Evolutionary conservation across 2,888 invertebrate genomes (phyloP).

Genomic region (Siphonodentalium dalli): DNA sequence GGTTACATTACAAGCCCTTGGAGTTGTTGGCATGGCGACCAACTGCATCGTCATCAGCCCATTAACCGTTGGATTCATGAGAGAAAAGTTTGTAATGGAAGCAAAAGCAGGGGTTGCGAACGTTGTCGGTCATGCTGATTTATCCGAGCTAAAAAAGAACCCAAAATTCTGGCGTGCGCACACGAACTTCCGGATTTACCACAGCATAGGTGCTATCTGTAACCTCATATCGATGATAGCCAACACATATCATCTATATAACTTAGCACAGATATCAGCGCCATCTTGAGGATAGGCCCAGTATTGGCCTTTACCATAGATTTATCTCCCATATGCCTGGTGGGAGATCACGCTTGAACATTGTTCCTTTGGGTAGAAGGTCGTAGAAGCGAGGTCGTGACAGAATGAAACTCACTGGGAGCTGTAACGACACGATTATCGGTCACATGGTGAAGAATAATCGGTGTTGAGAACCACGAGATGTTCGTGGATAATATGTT

Average conservation of each 20-base stretch:
- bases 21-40: constrained; percentile 20
- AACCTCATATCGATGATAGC: constrained; percentile 23
- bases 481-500: no score
- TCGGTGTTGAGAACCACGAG: no score
- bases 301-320: no score
- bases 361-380: no score
- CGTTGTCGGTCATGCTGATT: constrained; percentile 31
- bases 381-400: no score
- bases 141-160: constrained; percentile 29
- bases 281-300: no score
- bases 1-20: constrained; percentile 15
- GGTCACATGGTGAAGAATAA: no score
- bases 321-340: no score
- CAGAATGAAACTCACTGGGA: no score
- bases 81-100: constrained; percentile 29
- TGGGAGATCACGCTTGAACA: no score
- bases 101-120: constrained; percentile 29
- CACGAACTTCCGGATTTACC: constrained; percentile 28
- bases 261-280: no score
- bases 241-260: constrained; percentile 29
- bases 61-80: constrained; percentile 31
- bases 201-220: constrained; percentile 25
- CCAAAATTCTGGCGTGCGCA: constrained; percentile 22
- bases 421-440: no score
- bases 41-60: constrained; percentile 30